Percentiles rank a stretch among this genome's conserved stretches.
These are phyloP conservation scores for Diorhabda elongata DNA, from an alignment of 1,140 invertebrate species.

Conservation along the genomic window DNA sequence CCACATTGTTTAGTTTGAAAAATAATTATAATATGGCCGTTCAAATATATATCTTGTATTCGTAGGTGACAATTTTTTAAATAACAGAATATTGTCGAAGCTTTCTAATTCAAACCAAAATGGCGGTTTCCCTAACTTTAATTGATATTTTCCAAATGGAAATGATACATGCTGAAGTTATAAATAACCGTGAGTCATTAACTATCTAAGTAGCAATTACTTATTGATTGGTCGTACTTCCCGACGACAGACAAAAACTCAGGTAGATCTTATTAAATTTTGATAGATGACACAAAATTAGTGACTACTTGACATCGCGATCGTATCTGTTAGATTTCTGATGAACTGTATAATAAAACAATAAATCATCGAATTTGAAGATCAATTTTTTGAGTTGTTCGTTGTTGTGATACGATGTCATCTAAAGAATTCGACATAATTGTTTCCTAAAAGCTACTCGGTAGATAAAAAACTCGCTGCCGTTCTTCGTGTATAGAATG, in stretches of 20 bases:
- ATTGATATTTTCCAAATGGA: too few species aligned
- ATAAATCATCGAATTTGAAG: conserved; percentile 13
- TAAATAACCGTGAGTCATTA: too few species aligned
- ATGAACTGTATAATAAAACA: conserved; percentile 18
- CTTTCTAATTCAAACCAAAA: too few species aligned
- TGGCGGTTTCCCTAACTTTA: too few species aligned
- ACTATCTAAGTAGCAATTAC: not conserved
- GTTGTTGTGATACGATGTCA: conserved; percentile 13
- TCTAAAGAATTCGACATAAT: conserved; percentile 14
- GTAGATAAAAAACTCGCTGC: too few species aligned
- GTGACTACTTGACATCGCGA: conserved; percentile 11
- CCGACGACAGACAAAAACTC: conserved; percentile 9
- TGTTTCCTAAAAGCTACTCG: not conserved
- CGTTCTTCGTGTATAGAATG: too few species aligned
- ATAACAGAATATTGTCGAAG: too few species aligned
- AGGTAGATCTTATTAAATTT: conserved; percentile 6
- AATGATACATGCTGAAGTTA: too few species aligned
- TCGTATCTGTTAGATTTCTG: conserved; percentile 19
- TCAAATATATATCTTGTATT: too few species aligned
- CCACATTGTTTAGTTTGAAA: too few species aligned
- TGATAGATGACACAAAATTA: conserved; percentile 20
- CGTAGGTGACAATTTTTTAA: too few species aligned
- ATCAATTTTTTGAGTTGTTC: not conserved
- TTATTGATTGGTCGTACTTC: not conserved
- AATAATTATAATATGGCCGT: too few species aligned